Evolutionary conservation across 2,888 invertebrate genomes (phyloP), one percentile per base, ranked within the genome.

Genomic region (Cryptocephalus moraei): DNA sequence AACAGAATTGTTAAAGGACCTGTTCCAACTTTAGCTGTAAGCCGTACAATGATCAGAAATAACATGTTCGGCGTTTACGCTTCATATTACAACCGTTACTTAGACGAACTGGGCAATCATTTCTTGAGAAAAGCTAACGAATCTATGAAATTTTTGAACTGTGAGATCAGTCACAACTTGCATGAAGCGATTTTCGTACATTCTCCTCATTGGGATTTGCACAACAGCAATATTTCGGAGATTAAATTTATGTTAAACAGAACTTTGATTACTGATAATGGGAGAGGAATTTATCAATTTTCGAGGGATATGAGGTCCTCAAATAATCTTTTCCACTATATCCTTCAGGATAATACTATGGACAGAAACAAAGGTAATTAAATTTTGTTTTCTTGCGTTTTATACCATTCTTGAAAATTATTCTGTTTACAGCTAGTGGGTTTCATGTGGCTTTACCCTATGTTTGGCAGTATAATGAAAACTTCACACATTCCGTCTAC

Each of bases 241-340:
- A 85, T 96, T 42, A 85, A 87, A 0, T 82, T 96, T 53, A 89
- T 89, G 73, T 78, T 99, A 2, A 93, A 94, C 59, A 82, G 82
- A 56, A 86, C 86, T 44, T 73, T 86, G 49, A 86, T 99, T 36
- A 82, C 82, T 0, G 87, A 91, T 60, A 99, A 99, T 66, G 87
- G 86, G 0, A 81, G 79, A 65, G 92, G 95, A 10, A 82, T 96
- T 52, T 79, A 81, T 46, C 95, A 96, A 59, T 86, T 90, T 60
- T 91, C 93, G 39, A 82, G 92, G 62, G 94, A 99, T 69, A 80
- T 97, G 58, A 81, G 94, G 56, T 88, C 92, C 52, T 94, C 96
- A 0, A 97, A 97, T 63, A 99, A 99, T 72, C 76, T 99, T 1
- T 99, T 94, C 75, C 93, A 96, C 66, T 99, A 97, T 79, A 77